Base-by-base conservation (phyloP, 2,797 vertebrate genomes). In the Lepus townsendii region DNA sequence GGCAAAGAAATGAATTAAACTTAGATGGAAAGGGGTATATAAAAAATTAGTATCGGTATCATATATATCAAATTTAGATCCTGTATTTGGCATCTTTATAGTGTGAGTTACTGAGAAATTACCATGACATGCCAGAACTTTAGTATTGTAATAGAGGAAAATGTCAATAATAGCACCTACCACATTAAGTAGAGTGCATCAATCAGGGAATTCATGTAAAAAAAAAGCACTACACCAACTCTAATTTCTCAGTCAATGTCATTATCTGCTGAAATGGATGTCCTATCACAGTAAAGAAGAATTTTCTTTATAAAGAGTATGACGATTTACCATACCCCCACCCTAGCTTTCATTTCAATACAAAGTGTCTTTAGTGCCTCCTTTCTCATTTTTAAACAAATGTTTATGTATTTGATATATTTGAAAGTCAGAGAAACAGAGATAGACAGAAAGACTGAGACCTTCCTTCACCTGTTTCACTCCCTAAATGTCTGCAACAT, bases 71-170 rank as follows among this genome's bases (percentile, higher is more conserved):
- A 17, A 2, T 26, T 87, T 87, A 69, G 22, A 42, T 3, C 50
- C 26, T 13, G 66, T 35, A 50, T 60, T 17, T 65, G 50, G 22
- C 20, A 50, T 30, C 17, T 57, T n/a, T 7, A n/a, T 42, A 71
- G 2, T 50, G 20, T 84, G 32, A 90, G 50, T 77, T 30, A 6
- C 6, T 22, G 19, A 0, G 13, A 1, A 30, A 3, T 84, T 83
- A 30, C 10, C 72, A 0, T 19, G 35, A 65, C 30, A 3, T 16
- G 3, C 1, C 12, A 38, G 52, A 47, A 17, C 0, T 4, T 35
- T 62, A 22, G 32, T 73, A 62, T 82, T 7, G 38, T 47, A n/a
- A 14, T 54, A 68, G 50, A 9, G 13, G 52, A 19, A 84, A 88
- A 52, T 38, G 7, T 3, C 30, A 54, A 47, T 60, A 83, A 47